Conservation (phyloP, 2,797 vertebrate genomes). For the Pelobates cultripes region DNA sequence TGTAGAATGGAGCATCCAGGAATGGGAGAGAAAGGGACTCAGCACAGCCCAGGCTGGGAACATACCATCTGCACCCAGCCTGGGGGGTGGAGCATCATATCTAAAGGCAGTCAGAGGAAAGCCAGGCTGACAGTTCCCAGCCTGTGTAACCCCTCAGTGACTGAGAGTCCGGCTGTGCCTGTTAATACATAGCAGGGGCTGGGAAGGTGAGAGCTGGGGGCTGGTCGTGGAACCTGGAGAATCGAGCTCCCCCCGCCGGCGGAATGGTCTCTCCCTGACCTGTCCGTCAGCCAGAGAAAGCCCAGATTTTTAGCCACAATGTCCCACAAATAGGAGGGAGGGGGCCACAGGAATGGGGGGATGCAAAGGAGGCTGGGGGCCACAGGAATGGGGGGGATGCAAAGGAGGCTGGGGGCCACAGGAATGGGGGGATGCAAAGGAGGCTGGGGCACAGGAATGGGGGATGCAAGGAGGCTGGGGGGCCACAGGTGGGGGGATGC, state of each 20-base stretch:
- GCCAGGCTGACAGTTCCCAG: background rate
- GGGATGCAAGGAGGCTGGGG: slow-evolving; percentile 35
- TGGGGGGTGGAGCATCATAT: slow-evolving; percentile 18
- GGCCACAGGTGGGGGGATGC: background rate
- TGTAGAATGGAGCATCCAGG: slow-evolving; percentile 58
- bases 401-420: too few species aligned
- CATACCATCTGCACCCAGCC: slow-evolving; percentile 55
- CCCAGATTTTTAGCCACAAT: slow-evolving; percentile 67
- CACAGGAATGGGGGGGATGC: too few species aligned
- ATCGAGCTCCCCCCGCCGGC: slow-evolving; percentile 55
- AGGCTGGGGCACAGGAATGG: background rate
- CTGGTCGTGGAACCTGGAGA: background rate
- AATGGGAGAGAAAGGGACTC: slow-evolving; percentile 60
- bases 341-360: background rate
- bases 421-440: too few species aligned
- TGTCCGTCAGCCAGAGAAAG: slow-evolving; percentile 71
- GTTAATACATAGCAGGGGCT: background rate
- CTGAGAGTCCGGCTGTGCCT: background rate
- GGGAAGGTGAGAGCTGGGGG: background rate
- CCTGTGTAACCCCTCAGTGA: background rate
- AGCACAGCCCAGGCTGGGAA: slow-evolving; percentile 63
- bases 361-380: too few species aligned
- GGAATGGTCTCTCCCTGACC: slow-evolving; percentile 70
- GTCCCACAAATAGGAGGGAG: background rate
- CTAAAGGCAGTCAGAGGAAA: background rate